phyloP scores from a whole-genome alignment of 35 echinoderm and acorn worm genomes.

The Hemicentrotus pulcherrimus region DNA sequence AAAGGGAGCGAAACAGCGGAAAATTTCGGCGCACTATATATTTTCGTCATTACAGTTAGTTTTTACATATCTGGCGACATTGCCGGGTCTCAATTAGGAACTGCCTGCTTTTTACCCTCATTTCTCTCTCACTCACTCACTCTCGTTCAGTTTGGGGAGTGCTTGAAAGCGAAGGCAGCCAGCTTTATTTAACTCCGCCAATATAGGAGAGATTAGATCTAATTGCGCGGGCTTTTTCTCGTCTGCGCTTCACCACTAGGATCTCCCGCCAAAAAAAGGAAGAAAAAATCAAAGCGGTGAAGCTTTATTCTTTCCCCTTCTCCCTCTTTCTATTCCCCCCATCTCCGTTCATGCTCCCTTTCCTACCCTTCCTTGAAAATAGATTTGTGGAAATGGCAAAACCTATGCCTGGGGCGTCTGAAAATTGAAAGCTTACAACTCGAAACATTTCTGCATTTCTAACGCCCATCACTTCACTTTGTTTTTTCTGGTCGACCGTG shows the following conservation, averaged over 20 bases:
- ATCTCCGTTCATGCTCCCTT: background rate
- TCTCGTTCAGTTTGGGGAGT: constrained; percentile 14
- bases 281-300: constrained; percentile 49
- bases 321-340: background rate
- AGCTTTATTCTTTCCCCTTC: constrained; percentile 13
- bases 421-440: constrained; percentile 50
- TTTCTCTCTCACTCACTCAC: constrained; percentile 5
- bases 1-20: constrained; percentile 30
- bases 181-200: constrained; percentile 53
- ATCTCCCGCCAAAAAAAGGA: background rate
- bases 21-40: constrained; percentile 46
- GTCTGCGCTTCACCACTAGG: constrained; percentile 24
- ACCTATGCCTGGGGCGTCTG: constrained; percentile 49
- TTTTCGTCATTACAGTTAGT: constrained; percentile 50
- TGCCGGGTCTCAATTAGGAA: constrained; percentile 31
- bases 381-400: constrained; percentile 57
- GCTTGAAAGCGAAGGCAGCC: constrained; percentile 29
- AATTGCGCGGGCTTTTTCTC: constrained; percentile 47
- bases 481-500: background rate
- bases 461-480: constrained; percentile 24
- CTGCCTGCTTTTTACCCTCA: background rate
- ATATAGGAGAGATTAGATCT: constrained; percentile 48
- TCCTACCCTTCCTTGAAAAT: constrained; percentile 41
- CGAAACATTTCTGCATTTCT: constrained; percentile 51
- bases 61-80: constrained; percentile 52